Evolutionary conservation across 2,797 vertebrate genomes (phyloP).

Genomic region (Bovichtus variegatus): DNA sequence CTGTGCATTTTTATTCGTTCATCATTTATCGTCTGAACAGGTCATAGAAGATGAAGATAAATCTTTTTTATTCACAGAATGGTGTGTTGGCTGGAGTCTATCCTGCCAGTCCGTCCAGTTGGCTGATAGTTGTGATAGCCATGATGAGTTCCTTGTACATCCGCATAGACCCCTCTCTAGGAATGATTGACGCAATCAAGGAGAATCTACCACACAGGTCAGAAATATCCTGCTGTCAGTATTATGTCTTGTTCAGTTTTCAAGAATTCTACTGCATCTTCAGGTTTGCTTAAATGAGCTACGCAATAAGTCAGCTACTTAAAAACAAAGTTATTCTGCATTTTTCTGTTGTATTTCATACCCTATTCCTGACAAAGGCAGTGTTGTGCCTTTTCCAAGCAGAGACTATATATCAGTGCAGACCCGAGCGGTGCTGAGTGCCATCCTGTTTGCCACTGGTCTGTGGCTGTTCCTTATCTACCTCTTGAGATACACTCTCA

Average conservation of each 20-base stretch:
- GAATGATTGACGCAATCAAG: constrained; percentile 88
- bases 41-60: neutral
- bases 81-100: constrained; percentile 93
- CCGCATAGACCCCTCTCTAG: constrained; percentile 89
- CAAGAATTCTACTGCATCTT: neutral
- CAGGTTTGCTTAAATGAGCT: neutral
- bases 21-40: neutral
- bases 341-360: neutral
- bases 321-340: neutral
- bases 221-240: constrained; percentile 37
- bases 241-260: neutral
- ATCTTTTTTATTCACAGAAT: constrained; percentile 84
- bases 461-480: constrained; percentile 91
- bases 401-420: constrained; percentile 81
- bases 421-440: constrained; percentile 84
- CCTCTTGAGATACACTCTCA: constrained; percentile 89
- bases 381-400: constrained; percentile 55
- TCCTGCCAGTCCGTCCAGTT: constrained; percentile 94
- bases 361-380: neutral
- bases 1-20: neutral
- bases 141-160: constrained; percentile 92
- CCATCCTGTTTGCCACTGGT: constrained; percentile 91
- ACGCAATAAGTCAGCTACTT: neutral
- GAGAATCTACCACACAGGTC: constrained; percentile 88
- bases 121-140: constrained; percentile 90